These are phyloP conservation scores for Caerostris extrusa DNA, from an alignment of 1,140 invertebrate genomes.

Conservation along the genomic window DNA sequence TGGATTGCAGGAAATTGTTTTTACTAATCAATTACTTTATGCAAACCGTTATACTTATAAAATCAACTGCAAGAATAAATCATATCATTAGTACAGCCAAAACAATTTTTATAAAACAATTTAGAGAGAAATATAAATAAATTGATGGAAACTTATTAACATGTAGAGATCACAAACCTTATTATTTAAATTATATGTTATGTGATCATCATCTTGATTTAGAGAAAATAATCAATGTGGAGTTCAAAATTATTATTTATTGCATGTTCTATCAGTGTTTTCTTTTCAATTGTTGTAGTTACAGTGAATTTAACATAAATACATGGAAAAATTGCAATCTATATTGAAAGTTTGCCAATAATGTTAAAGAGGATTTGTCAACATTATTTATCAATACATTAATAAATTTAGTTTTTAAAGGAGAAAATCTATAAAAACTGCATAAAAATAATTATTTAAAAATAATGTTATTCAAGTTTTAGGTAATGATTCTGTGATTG, in stretches of 20 bases:
- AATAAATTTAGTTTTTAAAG: too few species aligned
- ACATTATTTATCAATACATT: too few species aligned
- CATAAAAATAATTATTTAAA: too few species aligned
- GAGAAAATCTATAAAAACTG: too few species aligned
- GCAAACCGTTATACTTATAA: background rate
- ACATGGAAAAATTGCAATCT: too few species aligned
- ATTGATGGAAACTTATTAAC: background rate
- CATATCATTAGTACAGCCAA: background rate
- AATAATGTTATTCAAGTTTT: too few species aligned
- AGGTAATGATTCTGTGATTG: too few species aligned
- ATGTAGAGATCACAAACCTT: background rate
- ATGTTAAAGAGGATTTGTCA: too few species aligned
- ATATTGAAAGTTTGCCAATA: too few species aligned
- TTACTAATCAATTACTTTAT: background rate
- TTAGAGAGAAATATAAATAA: background rate
- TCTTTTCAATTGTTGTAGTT: too few species aligned
- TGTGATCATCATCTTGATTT: background rate
- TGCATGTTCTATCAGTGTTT: too few species aligned
- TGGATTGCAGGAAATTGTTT: background rate
- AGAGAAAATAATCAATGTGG: background rate
- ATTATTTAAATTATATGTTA: background rate
- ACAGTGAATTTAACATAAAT: too few species aligned
- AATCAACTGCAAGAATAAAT: background rate
- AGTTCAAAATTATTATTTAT: background rate
- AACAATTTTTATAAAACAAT: background rate